Conservation (phyloP, 92 coral and sea anemone species). For the Anthopleura xanthogrammica region DNA sequence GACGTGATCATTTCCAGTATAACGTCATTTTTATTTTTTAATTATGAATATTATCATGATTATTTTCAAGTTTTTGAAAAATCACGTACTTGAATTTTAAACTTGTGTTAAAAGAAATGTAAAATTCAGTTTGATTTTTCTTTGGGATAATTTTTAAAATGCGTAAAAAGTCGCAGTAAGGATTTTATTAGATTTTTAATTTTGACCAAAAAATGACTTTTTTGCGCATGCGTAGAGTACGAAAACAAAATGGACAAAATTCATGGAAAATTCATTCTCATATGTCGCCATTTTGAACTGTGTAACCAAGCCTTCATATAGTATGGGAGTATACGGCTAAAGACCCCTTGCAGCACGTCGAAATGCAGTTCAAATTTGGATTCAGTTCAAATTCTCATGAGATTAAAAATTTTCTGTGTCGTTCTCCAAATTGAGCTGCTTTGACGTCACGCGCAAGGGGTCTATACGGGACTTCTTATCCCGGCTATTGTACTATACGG, state of each 20-base stretch:
- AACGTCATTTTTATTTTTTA: too few relatives aligned
- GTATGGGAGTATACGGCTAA: background rate
- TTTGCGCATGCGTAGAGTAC: too few relatives aligned
- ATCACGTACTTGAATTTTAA: background rate
- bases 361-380: too few relatives aligned
- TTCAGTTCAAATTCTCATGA: too few relatives aligned
- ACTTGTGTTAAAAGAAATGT: background rate
- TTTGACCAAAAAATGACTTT: too few relatives aligned
- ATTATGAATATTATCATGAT: too few relatives aligned
- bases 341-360: too few relatives aligned
- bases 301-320: background rate
- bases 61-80: background rate
- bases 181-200: background rate
- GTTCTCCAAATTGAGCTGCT: too few relatives aligned
- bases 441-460: too few relatives aligned
- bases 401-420: too few relatives aligned
- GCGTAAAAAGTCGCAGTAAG: background rate
- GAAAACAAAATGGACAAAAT: background rate
- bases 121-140: background rate
- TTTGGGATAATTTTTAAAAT: background rate
- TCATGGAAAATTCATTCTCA: background rate
- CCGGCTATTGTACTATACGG: background rate
- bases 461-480: background rate
- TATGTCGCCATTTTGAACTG: background rate
- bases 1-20: background rate